A percentile compares a stretch with the other conserved stretches of the same genome.
These are phyloP conservation scores for Ophion obscuratus DNA, from an alignment of 2,888 invertebrate species.

Conservation along the genomic window DNA sequence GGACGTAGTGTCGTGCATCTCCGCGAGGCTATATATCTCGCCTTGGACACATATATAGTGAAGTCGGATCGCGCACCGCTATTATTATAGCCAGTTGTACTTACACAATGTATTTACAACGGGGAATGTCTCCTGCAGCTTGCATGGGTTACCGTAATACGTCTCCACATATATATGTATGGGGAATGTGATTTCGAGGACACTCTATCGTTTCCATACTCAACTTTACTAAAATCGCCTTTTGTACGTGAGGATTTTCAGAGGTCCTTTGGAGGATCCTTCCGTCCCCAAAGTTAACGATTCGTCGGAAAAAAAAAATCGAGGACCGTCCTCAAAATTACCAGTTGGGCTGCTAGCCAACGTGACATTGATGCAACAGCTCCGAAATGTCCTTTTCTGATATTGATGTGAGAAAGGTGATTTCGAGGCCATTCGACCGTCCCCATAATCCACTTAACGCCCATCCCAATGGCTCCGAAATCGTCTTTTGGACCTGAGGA, in stretches of 20 bases:
- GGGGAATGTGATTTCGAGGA: too few species aligned
- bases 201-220: too few species aligned
- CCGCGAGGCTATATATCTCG: constrained; percentile 27
- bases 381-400: not conserved
- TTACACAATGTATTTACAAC: constrained; percentile 45
- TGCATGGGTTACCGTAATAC: constrained; percentile 44
- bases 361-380: too few species aligned
- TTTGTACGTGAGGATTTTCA: too few species aligned
- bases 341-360: too few species aligned
- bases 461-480: too few species aligned
- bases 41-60: not conserved
- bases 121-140: constrained; percentile 40
- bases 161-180: not conserved
- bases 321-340: too few species aligned
- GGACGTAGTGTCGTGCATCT: constrained; percentile 75
- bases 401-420: not conserved
- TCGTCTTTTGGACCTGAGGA: too few species aligned
- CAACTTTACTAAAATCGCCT: too few species aligned
- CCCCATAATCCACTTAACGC: too few species aligned
- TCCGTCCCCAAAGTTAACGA: not conserved
- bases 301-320: too few species aligned
- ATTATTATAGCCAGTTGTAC: constrained; percentile 57
- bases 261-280: not conserved
- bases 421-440: too few species aligned
- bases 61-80: constrained; percentile 13